Evolutionary conservation across 2,113 vertebrate species (phyloP).

Genomic region (Rutilus rutilus): DNA sequence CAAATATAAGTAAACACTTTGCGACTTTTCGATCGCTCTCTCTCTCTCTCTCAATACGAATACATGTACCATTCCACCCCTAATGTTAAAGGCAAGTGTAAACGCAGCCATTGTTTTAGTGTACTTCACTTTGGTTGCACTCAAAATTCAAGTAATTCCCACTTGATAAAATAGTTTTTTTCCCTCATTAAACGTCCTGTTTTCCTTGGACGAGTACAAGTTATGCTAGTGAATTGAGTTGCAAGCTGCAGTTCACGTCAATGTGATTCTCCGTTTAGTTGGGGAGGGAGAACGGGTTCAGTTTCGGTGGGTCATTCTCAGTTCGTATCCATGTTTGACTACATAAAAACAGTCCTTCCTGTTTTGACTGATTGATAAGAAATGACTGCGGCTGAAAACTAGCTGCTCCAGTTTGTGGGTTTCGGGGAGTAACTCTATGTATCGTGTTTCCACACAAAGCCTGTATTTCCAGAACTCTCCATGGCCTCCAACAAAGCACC

Average conservation of each 20-base stretch:
- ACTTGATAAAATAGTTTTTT: neutral
- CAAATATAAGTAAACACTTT: too few relatives aligned
- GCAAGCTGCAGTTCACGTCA: neutral
- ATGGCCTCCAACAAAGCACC: neutral
- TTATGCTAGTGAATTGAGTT: neutral
- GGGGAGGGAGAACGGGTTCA: neutral
- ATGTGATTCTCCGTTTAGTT: neutral
- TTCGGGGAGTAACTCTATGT: constrained; percentile 59
- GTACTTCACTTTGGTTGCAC: neutral
- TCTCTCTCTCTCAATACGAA: too few relatives aligned
- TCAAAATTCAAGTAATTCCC: neutral
- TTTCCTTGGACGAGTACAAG: neutral
- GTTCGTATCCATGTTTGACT: neutral
- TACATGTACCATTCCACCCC: too few relatives aligned
- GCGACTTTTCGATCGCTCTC: too few relatives aligned
- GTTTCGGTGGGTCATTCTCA: constrained; percentile 4
- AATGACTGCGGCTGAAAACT: constrained; percentile 46
- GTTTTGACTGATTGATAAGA: constrained; percentile 27
- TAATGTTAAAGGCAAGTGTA: too few relatives aligned
- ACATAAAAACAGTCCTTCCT: constrained; percentile 1
- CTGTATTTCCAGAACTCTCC: constrained; percentile 55
- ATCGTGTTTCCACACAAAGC: constrained; percentile 53
- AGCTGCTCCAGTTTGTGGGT: constrained; percentile 54
- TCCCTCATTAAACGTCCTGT: neutral
- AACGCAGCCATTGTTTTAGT: neutral